Evolutionary conservation across 2,113 vertebrate species (phyloP), one percentile per base, ranked within the genome.

Genomic region (Rafetus swinhoei): DNA sequence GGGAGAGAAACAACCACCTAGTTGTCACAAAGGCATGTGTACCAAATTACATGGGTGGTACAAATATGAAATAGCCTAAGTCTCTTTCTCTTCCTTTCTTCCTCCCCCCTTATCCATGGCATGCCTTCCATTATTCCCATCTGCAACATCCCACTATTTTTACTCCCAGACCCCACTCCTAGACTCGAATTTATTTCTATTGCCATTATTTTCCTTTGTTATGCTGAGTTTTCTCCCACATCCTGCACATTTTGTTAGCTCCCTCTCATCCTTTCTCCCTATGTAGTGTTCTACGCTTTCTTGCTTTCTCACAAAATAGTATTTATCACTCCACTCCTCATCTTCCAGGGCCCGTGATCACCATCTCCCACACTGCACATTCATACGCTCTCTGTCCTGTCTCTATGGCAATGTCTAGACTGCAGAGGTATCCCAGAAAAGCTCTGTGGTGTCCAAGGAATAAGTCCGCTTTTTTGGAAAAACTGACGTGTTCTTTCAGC

Each of bases 131-230:
- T 94, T 65, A 93, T 93, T 92, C 91, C 72, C 82, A 86, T 81
- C 86, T 15, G 93, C 82, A 93, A 94, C 93, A 92, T 91, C 91
- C 93, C 81, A 88, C 86, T 90, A 96, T 87, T 87, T 88, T 93
- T 89, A 88, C 84, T 95, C 52, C 27, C 88, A 91, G 93, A 91
- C 88, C 62, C 77, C 94, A 88, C 90, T 87, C 14, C 92, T 95
- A 95, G 94, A 45, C 6, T 5, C 6, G 6, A 45, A 45, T 45
- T 90, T 74, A 97, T 88, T 91, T 76, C 50, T 27, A 13, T 69
- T 85, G 7, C 19, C 60, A 72, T 72, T 4, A 72, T 35, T 72
- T 9, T 35, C 65, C 16, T 35, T n/a, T 19, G 1, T 13, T 22
- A 6, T 55, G 9, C n/a, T 53, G 45, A 59, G 86, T 82, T 84